Conservation (phyloP, 1,140 invertebrate species). For the Apolygus lucorum region DNA sequence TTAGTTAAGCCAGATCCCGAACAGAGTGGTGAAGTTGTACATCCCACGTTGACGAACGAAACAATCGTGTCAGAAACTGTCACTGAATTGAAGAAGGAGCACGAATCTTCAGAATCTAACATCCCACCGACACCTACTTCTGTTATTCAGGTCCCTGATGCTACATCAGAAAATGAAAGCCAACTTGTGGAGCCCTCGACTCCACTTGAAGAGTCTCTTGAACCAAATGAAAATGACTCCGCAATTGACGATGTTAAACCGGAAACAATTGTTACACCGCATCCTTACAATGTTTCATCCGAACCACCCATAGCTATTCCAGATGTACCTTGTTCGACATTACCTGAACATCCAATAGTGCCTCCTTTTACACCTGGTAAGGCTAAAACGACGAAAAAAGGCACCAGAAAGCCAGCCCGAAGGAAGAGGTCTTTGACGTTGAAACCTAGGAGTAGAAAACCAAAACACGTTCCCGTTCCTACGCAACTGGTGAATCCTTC, state of each 20-base stretch:
- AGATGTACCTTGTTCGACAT: background rate
- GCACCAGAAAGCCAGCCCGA: background rate
- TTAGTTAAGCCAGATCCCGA: too few species aligned
- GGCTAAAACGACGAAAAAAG: background rate
- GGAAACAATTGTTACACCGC: background rate
- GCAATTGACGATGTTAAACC: background rate
- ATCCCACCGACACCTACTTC: too few species aligned
- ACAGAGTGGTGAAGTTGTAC: too few species aligned
- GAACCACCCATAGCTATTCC: background rate
- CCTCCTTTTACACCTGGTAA: background rate
- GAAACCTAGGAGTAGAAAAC: background rate
- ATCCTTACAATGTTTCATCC: background rate
- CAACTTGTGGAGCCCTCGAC: background rate
- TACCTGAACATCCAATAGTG: background rate
- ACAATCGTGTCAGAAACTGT: too few species aligned
- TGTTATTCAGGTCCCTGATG: too few species aligned
- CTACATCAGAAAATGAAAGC: constrained; percentile 9
- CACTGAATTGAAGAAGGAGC: too few species aligned
- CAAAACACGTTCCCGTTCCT: background rate
- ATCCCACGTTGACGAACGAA: too few species aligned
- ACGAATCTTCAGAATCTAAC: too few species aligned
- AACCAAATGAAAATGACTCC: too few species aligned
- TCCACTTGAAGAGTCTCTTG: too few species aligned
- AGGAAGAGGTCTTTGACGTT: background rate
- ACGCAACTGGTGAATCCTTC: background rate